These are phyloP conservation scores for Periophthalmus modestus DNA, from an alignment of 2,113 vertebrate genomes.

Conservation along the genomic window DNA sequence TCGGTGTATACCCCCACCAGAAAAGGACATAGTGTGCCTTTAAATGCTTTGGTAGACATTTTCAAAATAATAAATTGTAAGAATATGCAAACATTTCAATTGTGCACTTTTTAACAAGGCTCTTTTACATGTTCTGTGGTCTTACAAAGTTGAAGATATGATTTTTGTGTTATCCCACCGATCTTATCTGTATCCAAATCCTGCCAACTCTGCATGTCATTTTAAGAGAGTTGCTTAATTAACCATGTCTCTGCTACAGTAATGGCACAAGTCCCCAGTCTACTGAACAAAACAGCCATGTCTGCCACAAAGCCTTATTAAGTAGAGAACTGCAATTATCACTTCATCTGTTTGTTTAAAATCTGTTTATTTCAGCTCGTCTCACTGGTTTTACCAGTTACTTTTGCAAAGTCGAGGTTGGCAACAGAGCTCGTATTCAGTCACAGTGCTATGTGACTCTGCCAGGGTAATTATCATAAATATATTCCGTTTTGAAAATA, in stretches of 20 bases:
- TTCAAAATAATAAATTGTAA: too few relatives aligned
- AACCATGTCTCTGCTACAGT: slow-evolving; percentile 28
- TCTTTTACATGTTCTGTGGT: not conserved
- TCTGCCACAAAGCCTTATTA: slow-evolving; percentile 36
- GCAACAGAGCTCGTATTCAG: slow-evolving; percentile 36
- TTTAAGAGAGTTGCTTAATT: slow-evolving; percentile 36
- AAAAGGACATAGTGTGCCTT: too few relatives aligned
- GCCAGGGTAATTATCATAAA: slow-evolving; percentile 51
- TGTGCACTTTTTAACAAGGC: not conserved
- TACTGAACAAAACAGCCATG: slow-evolving; percentile 27
- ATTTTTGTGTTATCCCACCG: slow-evolving; percentile 30
- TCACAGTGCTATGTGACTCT: slow-evolving; percentile 34
- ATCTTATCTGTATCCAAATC: slow-evolving; percentile 32
- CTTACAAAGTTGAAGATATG: slow-evolving; percentile 6
- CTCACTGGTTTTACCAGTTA: slow-evolving; percentile 39
- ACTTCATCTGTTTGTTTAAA: slow-evolving; percentile 50
- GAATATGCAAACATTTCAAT: not conserved
- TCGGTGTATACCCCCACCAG: too few relatives aligned
- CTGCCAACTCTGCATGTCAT: slow-evolving; percentile 14
- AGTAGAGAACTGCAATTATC: slow-evolving; percentile 51
- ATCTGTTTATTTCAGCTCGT: slow-evolving; percentile 46
- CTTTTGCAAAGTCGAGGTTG: slow-evolving; percentile 29
- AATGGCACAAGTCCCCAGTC: slow-evolving; percentile 14
- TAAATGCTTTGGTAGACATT: too few relatives aligned
- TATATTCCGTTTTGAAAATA: slow-evolving; percentile 48